phyloP scores from a whole-genome alignment of 1,140 invertebrate species.

The Lepidostoma basale region DNA sequence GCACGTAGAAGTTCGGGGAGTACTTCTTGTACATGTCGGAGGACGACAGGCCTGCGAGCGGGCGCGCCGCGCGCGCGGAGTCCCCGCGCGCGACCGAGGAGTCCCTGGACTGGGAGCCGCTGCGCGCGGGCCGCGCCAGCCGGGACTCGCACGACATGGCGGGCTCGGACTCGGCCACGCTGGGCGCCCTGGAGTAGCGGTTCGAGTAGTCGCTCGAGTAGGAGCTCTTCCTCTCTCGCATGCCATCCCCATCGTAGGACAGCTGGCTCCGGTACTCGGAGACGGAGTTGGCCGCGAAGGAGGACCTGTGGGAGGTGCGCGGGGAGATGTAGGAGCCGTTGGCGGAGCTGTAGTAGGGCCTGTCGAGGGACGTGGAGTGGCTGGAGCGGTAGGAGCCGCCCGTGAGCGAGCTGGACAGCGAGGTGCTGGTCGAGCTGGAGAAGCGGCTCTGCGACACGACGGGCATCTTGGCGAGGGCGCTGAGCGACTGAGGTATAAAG shows the following conservation, averaged over 20 bases:
- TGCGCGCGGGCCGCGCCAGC: conserved; percentile 48
- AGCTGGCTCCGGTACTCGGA: conserved; percentile 46
- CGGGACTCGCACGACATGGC: conserved; percentile 51
- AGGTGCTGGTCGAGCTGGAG: conserved; percentile 50
- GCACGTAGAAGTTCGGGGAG: conserved; percentile 67
- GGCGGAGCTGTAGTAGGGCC: conserved; percentile 58
- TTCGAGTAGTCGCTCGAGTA: conserved; percentile 52
- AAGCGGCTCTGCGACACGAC: conserved; percentile 63
- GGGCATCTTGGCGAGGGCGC: conserved; percentile 64
- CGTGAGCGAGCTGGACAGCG: conserved; percentile 48
- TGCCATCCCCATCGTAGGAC: conserved; percentile 52
- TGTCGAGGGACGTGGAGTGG: conserved; percentile 56
- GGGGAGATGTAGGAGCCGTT: conserved; percentile 57
- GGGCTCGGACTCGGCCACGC: conserved; percentile 57
- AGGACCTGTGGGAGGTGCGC: conserved; percentile 51
- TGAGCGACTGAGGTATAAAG: neutral
- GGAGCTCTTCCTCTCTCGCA: conserved; percentile 55
- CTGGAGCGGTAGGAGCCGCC: conserved; percentile 61
- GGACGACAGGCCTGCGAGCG: conserved; percentile 55
- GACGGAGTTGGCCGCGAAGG: conserved; percentile 58
- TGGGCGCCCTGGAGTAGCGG: conserved; percentile 53
- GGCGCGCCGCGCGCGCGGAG: conserved; percentile 47
- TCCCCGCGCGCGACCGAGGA: conserved; percentile 50
- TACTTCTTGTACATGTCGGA: conserved; percentile 68
- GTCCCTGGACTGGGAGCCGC: too few relatives aligned